Conservation (phyloP, 92 coral and sea anemone species). For the Zoanthus sansibaricus region DNA sequence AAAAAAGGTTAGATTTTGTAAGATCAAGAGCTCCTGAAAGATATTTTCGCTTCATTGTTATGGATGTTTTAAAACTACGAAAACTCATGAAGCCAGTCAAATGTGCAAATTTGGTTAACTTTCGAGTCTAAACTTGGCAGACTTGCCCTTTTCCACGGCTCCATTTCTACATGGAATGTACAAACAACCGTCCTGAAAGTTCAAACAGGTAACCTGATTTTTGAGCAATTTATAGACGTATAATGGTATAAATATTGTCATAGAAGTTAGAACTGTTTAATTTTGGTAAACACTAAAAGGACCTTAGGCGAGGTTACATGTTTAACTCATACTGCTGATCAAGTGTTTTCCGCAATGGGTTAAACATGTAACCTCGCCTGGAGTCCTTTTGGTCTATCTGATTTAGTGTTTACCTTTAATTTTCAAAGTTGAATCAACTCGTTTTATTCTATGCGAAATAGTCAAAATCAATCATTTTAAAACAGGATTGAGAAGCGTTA, state of each 20-base stretch:
- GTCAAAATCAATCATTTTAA: neutral
- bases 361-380: no score
- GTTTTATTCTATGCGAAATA: neutral
- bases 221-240: neutral
- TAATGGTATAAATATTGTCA: neutral
- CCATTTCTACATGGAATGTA: neutral
- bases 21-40: neutral
- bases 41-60: neutral
- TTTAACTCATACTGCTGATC: no score
- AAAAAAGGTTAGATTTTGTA: neutral
- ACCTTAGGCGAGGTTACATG: no score
- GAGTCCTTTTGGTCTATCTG: no score
- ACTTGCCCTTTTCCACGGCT: neutral
- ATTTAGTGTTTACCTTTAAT: no score
- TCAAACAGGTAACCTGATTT: constrained; percentile 8
- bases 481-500: neutral
- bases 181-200: constrained; percentile 24
- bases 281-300: no score
- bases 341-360: no score
- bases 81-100: neutral
- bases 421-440: neutral
- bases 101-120: neutral
- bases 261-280: neutral
- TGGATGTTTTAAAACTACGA: neutral
- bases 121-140: constrained; percentile 8